Evolutionary conservation across 2,797 vertebrate species (phyloP).

Genomic region (Melanotaenia parkinsoni): DNA sequence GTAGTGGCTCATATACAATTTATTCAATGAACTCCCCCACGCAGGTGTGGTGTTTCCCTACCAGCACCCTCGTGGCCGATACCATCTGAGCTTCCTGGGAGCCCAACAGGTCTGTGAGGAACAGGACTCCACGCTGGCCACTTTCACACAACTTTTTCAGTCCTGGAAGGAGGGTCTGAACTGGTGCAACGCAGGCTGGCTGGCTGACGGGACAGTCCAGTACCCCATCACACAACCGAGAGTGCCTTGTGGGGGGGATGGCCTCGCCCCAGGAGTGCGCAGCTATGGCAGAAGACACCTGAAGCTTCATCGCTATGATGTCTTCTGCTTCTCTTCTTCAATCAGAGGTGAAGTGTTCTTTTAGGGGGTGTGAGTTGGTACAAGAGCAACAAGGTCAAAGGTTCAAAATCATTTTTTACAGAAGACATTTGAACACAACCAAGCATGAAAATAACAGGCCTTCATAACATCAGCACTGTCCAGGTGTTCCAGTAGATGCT

Average conservation of each 20-base stretch:
- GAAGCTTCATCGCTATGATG: constrained; percentile 84
- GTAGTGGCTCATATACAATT: neutral
- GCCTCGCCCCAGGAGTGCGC: constrained; percentile 84
- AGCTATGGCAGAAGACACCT: constrained; percentile 85
- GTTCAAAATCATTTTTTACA: neutral
- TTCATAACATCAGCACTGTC: neutral
- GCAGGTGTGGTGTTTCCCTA: constrained; percentile 92
- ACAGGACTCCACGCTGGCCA: constrained; percentile 87
- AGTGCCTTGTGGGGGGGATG: constrained; percentile 82
- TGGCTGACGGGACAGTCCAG: constrained; percentile 88
- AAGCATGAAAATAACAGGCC: neutral
- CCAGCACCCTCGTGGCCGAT: constrained; percentile 86
- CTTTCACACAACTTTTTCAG: constrained; percentile 87
- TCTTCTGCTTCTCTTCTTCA: constrained; percentile 88
- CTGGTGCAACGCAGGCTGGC: constrained; percentile 93
- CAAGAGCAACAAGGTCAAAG: neutral
- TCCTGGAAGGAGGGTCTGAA: constrained; percentile 90
- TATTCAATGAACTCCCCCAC: neutral
- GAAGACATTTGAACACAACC: neutral
- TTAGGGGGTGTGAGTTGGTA: neutral
- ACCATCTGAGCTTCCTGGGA: constrained; percentile 85
- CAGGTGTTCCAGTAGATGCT: neutral
- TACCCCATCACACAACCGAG: constrained; percentile 88
- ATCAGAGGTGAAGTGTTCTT: constrained; percentile 77
- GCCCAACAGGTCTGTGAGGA: constrained; percentile 84